Evolutionary conservation across 2,888 invertebrate genomes (phyloP).

Genomic region (Synergus itoensis): DNA sequence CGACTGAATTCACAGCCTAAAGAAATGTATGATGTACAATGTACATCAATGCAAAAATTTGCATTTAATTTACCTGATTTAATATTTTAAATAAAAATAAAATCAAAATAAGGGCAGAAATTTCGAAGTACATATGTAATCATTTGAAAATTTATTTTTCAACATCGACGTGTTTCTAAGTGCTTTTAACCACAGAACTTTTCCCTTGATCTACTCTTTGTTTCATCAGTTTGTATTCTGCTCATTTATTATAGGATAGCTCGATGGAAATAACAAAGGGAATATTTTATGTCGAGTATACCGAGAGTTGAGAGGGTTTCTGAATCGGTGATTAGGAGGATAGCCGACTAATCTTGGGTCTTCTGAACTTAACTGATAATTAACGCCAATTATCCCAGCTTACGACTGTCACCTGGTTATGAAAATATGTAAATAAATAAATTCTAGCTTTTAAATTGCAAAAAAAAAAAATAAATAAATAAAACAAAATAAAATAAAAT

Average conservation of each 20-base stretch:
- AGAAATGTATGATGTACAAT: no score
- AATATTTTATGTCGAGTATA: slow-evolving; percentile 29
- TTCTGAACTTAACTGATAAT: slow-evolving; percentile 4
- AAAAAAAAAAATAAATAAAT: not conserved
- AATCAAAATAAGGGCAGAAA: no score
- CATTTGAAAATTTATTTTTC: slow-evolving; percentile 3
- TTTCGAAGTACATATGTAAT: no score
- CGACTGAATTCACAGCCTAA: no score
- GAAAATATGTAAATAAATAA: not conserved
- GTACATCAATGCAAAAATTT: no score
- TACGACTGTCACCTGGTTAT: not conserved
- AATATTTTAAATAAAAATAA: no score
- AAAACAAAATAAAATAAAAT: no score
- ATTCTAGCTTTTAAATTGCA: not conserved
- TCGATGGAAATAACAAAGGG: slow-evolving; percentile 26
- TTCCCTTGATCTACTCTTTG: slow-evolving; percentile 36
- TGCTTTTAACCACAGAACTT: slow-evolving; percentile 5
- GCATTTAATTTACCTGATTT: no score
- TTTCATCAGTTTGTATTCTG: slow-evolving; percentile 30
- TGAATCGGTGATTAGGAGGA: slow-evolving; percentile 13
- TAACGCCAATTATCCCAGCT: slow-evolving; percentile 2
- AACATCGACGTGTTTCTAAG: slow-evolving; percentile 11
- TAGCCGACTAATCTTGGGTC: slow-evolving; percentile 14
- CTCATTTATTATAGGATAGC: slow-evolving; percentile 5
- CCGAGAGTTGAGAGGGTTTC: slow-evolving; percentile 22